Evolutionary conservation across 2,113 vertebrate genomes (phyloP).

Genomic region (Hippolais icterina): DNA sequence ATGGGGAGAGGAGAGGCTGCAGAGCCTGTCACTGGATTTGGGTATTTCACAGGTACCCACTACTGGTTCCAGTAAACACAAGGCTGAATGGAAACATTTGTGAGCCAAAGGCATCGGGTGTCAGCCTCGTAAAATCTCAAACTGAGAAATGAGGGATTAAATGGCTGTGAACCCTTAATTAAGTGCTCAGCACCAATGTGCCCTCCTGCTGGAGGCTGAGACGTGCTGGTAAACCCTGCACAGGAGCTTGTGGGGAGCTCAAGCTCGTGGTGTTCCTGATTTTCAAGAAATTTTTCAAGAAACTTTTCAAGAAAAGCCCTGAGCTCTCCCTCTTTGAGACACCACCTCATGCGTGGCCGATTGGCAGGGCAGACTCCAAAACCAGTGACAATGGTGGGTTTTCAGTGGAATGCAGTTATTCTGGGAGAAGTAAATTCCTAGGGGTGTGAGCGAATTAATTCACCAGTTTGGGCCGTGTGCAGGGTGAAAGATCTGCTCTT

Average conservation of each 20-base stretch:
- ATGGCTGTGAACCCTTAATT: not conserved
- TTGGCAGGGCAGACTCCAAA: not conserved
- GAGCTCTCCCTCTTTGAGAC: accelerated
- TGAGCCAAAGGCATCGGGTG: not conserved
- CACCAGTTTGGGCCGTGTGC: not conserved
- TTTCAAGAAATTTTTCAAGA: not conserved
- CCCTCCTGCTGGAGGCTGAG: not conserved
- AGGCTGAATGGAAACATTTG: not conserved
- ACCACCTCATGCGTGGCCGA: accelerated
- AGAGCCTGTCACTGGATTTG: not conserved
- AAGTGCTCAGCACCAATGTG: not conserved
- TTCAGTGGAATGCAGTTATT: slow-evolving; percentile 21
- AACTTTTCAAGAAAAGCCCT: not conserved
- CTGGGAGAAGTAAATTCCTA: slow-evolving; percentile 42
- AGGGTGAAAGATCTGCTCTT: not conserved
- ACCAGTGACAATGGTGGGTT: not conserved
- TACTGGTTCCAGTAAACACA: not conserved
- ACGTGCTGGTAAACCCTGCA: accelerated
- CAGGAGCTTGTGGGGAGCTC: not conserved
- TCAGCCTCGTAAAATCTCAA: not conserved
- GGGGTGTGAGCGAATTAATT: not conserved
- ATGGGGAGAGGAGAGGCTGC: not conserved
- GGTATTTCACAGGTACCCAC: not conserved
- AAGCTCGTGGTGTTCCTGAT: accelerated
- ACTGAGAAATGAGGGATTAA: not conserved